phyloP scores from a whole-genome alignment of 2,113 vertebrate species.

The Naja naja region DNA sequence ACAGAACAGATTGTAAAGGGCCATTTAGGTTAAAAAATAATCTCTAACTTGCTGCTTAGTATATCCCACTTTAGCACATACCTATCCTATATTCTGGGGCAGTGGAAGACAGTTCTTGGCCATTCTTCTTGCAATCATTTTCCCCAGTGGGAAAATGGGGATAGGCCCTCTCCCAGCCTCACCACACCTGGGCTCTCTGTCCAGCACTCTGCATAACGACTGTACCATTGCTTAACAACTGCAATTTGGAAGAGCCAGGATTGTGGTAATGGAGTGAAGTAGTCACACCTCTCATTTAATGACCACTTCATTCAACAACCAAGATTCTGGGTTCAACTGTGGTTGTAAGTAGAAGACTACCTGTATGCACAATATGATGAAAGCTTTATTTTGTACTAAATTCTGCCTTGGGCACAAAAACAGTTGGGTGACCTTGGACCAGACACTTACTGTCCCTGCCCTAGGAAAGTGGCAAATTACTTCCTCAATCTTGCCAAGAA shows the following conservation, averaged over 20 bases:
- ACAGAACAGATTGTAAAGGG: neutral
- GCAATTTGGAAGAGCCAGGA: neutral
- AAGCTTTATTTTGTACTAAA: neutral
- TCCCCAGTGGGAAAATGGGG: neutral
- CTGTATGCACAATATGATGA: neutral
- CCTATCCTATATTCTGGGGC: neutral
- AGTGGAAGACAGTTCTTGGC: neutral
- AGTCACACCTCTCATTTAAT: neutral
- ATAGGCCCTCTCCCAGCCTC: neutral
- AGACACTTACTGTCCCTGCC: neutral
- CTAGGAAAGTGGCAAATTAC: neutral
- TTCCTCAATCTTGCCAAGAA: neutral
- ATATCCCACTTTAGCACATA: neutral
- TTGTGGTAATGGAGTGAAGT: neutral
- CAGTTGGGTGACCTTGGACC: neutral
- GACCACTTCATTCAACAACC: neutral
- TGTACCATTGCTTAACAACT: neutral
- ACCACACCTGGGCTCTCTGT: neutral
- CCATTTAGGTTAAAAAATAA: neutral
- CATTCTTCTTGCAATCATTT: neutral
- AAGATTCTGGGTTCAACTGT: neutral
- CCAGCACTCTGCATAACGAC: neutral
- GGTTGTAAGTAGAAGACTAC: neutral
- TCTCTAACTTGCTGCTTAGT: neutral
- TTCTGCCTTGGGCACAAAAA: neutral